Evolutionary conservation across 2,797 vertebrate species (phyloP).

Genomic region (Odontamblyopus lacepedii): DNA sequence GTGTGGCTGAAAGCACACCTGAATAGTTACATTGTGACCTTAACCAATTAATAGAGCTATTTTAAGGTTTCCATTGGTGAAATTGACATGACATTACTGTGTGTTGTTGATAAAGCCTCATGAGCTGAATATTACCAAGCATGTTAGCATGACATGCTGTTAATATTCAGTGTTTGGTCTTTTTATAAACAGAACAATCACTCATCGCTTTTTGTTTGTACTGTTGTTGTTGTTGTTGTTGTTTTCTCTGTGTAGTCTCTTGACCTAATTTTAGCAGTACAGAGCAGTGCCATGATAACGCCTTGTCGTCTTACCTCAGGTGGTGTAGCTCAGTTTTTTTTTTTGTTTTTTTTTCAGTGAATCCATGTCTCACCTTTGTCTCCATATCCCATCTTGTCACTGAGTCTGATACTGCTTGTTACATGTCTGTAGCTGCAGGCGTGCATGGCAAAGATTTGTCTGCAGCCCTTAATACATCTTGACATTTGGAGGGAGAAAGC

Average conservation of each 20-base stretch:
- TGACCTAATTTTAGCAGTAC: constrained; percentile 44
- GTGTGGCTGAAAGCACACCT: too few relatives aligned
- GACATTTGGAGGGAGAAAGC: constrained; percentile 35
- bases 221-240: not conserved
- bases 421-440: constrained; percentile 25
- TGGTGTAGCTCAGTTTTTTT: constrained; percentile 15
- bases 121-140: not conserved
- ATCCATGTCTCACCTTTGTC: constrained; percentile 38
- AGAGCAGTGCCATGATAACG: constrained; percentile 17
- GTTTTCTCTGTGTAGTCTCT: not conserved
- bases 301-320: constrained; percentile 11
- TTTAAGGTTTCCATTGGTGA: not conserved
- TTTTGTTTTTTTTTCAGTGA: constrained; percentile 20
- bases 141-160: not conserved
- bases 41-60: not conserved
- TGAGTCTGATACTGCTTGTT: constrained; percentile 14
- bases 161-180: not conserved
- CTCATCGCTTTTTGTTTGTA: not conserved
- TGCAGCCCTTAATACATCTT: constrained; percentile 20
- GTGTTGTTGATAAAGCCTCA: not conserved
- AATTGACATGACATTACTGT: not conserved
- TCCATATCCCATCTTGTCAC: constrained; percentile 3
- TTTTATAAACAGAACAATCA: constrained; percentile 8
- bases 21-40: too few relatives aligned
- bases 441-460: constrained; percentile 14